Evolutionary conservation across 2,113 vertebrate species (phyloP).

Genomic region (Edolisoma coerulescens): DNA sequence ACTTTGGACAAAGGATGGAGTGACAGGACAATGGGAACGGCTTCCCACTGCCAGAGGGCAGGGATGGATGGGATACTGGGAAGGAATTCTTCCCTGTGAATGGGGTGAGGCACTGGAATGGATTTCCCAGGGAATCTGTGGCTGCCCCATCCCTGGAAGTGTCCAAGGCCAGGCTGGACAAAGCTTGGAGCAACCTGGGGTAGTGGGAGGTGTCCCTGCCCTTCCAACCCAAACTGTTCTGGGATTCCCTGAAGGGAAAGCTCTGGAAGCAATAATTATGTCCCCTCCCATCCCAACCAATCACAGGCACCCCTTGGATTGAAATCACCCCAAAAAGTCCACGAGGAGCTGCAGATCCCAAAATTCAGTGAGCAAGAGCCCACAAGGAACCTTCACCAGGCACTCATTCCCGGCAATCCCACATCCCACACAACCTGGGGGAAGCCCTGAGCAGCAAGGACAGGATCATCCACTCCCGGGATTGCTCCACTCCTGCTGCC

Average conservation of each 20-base stretch:
- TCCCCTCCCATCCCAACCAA: neutral
- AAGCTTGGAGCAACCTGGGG: neutral
- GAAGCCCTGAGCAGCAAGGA: neutral
- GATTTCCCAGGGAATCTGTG: neutral
- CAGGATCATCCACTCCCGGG: neutral
- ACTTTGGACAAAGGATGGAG: neutral
- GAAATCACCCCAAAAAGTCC: neutral
- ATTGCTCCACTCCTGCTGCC: neutral
- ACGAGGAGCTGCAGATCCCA: neutral
- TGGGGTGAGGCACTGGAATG: neutral
- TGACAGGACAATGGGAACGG: neutral
- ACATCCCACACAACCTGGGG: neutral
- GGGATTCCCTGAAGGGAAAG: neutral
- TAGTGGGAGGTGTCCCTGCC: neutral
- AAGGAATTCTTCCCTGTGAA: neutral
- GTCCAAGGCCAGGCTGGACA: neutral
- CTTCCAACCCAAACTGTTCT: neutral
- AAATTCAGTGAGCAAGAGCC: accelerated
- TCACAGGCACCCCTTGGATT: neutral
- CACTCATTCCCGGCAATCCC: neutral
- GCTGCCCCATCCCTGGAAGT: neutral
- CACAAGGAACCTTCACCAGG: accelerated
- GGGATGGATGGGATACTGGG: neutral
- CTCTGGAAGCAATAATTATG: neutral
- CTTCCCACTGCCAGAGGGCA: neutral